A percentile compares a stretch with the other conserved stretches of the same genome.
phyloP scores from a whole-genome alignment of 1,140 invertebrate species.

The Dufourea novaeangliae region DNA sequence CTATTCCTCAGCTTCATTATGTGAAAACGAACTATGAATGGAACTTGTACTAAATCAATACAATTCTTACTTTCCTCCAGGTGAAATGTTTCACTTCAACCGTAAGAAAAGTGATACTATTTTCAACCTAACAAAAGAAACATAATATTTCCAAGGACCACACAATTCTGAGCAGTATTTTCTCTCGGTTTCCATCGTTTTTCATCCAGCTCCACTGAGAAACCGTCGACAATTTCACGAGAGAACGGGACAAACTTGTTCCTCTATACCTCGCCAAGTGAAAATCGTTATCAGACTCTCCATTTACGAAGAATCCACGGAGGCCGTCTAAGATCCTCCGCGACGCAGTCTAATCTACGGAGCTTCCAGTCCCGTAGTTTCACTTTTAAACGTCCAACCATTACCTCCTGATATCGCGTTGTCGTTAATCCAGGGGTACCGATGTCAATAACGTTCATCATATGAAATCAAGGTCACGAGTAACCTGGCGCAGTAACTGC shows the following conservation, averaged over 20 bases:
- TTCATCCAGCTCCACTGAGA: neutral
- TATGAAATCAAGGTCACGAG: slow-evolving; percentile 7
- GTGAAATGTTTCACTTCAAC: too few species aligned
- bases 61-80: too few species aligned
- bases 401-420: neutral
- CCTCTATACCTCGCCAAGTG: neutral
- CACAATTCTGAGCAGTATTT: neutral
- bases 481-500: neutral
- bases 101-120: too few species aligned
- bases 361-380: neutral
- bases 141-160: too few species aligned
- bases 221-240: neutral
- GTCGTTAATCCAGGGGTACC: neutral
- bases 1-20: too few species aligned
- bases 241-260: slow-evolving; percentile 4
- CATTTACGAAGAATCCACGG: neutral
- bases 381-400: neutral
- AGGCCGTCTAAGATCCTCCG: neutral
- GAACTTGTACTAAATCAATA: too few species aligned
- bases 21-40: too few species aligned
- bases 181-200: neutral
- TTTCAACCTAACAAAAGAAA: too few species aligned
- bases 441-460: neutral
- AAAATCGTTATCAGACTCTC: neutral
- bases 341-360: neutral